Conservation (phyloP, 2,888 invertebrate species). For the Morpho helenor region DNA sequence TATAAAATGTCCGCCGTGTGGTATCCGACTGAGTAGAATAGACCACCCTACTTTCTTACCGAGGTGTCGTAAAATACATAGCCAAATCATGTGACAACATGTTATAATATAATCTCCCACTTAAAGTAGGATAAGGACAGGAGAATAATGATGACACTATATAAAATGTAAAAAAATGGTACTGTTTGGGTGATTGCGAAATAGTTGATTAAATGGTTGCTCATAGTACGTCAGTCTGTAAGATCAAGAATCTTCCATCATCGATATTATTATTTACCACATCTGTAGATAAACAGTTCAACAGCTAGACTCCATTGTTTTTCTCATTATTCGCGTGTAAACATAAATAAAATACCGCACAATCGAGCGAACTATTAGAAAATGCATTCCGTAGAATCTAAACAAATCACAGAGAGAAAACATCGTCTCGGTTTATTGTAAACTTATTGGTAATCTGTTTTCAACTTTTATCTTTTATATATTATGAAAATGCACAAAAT, state of each 20-base stretch:
- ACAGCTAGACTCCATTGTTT: slow-evolving; percentile 43
- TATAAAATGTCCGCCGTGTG: too few species aligned
- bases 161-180: too few species aligned
- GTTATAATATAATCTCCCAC: too few species aligned
- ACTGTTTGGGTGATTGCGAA: too few species aligned
- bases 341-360: slow-evolving; percentile 50
- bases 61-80: too few species aligned
- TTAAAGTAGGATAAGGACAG: too few species aligned
- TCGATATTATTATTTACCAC: slow-evolving; percentile 33
- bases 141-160: too few species aligned
- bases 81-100: too few species aligned
- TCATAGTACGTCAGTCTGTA: neutral
- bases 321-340: slow-evolving; percentile 44
- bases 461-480: neutral
- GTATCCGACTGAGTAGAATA: too few species aligned
- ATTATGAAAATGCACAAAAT: too few species aligned
- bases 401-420: slow-evolving; percentile 36
- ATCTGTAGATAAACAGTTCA: slow-evolving; percentile 29
- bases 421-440: slow-evolving; percentile 1
- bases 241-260: slow-evolving; percentile 30
- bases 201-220: too few species aligned
- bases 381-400: slow-evolving; percentile 46
- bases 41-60: too few species aligned
- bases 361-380: slow-evolving; percentile 38
- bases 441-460: slow-evolving; percentile 2